These are phyloP conservation scores for Sicus ferrugineus DNA, from an alignment of 2,888 invertebrate species.

Conservation along the genomic window DNA sequence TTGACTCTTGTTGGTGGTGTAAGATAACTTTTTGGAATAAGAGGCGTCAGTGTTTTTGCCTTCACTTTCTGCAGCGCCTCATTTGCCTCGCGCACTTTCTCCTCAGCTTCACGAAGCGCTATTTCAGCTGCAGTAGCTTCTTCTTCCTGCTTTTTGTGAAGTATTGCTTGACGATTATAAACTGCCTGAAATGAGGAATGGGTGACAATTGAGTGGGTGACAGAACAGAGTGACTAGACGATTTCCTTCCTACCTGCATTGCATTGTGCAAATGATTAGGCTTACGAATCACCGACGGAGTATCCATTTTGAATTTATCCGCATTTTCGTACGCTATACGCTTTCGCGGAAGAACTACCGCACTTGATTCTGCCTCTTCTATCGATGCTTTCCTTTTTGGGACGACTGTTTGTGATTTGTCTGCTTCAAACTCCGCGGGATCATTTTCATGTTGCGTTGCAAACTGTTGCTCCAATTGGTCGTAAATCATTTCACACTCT, in stretches of 20 bases:
- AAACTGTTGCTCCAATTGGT: conserved; percentile 71
- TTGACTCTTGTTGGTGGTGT: conserved; percentile 48
- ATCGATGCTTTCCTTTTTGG: conserved; percentile 51
- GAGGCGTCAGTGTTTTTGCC: conserved; percentile 55
- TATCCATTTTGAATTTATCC: conserved; percentile 60
- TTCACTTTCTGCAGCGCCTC: conserved; percentile 57
- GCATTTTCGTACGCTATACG: conserved; percentile 77
- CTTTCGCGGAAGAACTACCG: conserved; percentile 66
- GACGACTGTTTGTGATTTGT: conserved; percentile 38
- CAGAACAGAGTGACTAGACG: no score
- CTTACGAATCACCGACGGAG: conserved; percentile 65
- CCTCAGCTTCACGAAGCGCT: conserved; percentile 59
- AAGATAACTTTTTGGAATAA: conserved; percentile 55
- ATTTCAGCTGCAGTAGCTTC: conserved; percentile 50
- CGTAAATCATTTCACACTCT: conserved; percentile 87
- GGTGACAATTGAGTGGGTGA: no score
- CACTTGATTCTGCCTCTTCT: conserved; percentile 62
- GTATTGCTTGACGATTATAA: conserved; percentile 55
- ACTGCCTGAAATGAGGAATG: conserved; percentile 49
- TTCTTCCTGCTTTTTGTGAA: conserved; percentile 53
- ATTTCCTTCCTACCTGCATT: conserved; percentile 68
- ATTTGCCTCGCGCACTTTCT: conserved; percentile 57
- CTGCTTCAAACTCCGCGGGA: conserved; percentile 47
- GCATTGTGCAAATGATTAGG: conserved; percentile 69
- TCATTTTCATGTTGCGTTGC: conserved; percentile 55